Percentiles rank a stretch among this genome's conserved stretches.
These are phyloP conservation scores for Pipra filicauda DNA, from an alignment of 2,113 vertebrate genomes.

Conservation along the genomic window DNA sequence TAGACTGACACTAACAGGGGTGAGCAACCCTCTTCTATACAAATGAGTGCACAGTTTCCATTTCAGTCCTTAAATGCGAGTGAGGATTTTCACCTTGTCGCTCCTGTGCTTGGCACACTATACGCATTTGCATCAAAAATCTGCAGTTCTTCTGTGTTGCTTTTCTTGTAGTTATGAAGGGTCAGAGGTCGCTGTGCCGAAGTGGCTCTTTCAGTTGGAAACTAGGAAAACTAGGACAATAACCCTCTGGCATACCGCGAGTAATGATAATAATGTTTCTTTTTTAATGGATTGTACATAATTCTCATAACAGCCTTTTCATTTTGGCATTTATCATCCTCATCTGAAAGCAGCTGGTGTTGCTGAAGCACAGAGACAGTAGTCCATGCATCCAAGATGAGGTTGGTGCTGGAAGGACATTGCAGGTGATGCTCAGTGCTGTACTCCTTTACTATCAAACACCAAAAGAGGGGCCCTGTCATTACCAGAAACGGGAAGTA, in stretches of 20 bases:
- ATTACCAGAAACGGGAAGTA: not conserved
- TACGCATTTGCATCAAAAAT: not conserved
- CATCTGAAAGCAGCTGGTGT: not conserved
- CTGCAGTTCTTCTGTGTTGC: not conserved
- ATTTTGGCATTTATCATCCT: not conserved
- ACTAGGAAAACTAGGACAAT: not conserved
- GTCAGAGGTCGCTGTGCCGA: not conserved
- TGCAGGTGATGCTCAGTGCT: not conserved
- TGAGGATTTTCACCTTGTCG: constrained; percentile 10
- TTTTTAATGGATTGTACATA: not conserved
- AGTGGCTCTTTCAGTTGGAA: not conserved
- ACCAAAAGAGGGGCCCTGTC: not conserved
- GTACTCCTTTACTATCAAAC: not conserved
- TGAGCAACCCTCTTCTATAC: not conserved
- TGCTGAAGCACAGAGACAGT: not conserved
- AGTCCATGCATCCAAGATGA: not conserved
- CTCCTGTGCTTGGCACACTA: not conserved
- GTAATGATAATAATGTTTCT: not conserved
- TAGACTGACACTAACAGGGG: not conserved
- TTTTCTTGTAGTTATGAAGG: not conserved
- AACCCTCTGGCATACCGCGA: not conserved
- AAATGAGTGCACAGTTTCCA: not conserved
- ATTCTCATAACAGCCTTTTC: not conserved
- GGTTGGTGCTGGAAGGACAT: not conserved
- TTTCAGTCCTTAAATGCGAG: not conserved